Evolutionary conservation across 2,888 invertebrate species (phyloP).

Genomic region (Meganola albula): DNA sequence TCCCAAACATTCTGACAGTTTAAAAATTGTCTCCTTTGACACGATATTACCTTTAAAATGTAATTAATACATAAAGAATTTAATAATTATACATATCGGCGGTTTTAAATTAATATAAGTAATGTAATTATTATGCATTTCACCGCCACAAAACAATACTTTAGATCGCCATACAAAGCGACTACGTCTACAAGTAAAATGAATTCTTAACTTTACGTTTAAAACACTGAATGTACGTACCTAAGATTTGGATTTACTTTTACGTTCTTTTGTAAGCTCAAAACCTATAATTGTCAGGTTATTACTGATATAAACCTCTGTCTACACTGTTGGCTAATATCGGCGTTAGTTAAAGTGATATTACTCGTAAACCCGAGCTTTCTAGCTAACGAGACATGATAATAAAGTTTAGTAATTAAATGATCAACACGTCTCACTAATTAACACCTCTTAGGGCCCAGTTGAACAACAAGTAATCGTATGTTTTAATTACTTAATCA

Average conservation of each 20-base stretch:
- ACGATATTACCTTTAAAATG: constrained; percentile 18
- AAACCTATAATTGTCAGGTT: constrained; percentile 8
- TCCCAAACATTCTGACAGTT: constrained; percentile 42
- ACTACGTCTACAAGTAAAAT: constrained; percentile 29
- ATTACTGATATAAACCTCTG: too few species aligned
- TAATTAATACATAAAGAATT: too few species aligned
- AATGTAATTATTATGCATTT: constrained; percentile 39
- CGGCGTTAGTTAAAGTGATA: too few species aligned
- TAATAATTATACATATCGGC: constrained; percentile 31
- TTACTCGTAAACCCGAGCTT: too few species aligned
- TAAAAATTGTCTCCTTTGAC: constrained; percentile 22
- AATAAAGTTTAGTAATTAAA: too few species aligned
- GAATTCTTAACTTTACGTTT: constrained; percentile 19
- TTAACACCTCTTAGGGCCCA: too few species aligned
- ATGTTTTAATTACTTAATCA: too few species aligned
- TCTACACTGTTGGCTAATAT: too few species aligned
- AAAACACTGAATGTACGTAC: constrained; percentile 17
- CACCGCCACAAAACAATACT: constrained; percentile 34
- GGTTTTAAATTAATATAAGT: constrained; percentile 27
- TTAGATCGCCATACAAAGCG: constrained; percentile 27
- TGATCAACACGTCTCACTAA: too few species aligned
- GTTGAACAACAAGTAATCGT: too few species aligned
- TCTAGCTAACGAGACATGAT: too few species aligned
- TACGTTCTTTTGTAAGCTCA: constrained; percentile 9
- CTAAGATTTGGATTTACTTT: constrained; percentile 11